phyloP scores from a whole-genome alignment of 2,797 vertebrate species.

The Chanos chanos region DNA sequence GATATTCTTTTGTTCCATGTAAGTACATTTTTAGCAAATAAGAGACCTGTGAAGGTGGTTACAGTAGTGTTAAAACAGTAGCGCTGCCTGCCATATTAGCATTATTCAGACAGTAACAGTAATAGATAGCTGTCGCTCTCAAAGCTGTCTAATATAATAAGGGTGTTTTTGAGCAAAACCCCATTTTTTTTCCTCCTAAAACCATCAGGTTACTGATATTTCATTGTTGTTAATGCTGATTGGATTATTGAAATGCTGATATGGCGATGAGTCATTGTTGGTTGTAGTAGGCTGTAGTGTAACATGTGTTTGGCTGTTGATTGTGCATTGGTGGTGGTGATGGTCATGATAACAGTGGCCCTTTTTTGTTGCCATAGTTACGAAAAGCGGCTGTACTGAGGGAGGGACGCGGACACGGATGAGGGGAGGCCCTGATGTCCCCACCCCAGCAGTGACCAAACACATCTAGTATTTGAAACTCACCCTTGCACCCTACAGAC shows the following conservation, averaged over 20 bases:
- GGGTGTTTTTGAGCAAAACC: too few relatives aligned
- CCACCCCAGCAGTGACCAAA: constrained; percentile 65
- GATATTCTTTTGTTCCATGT: constrained; percentile 78
- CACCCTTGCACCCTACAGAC: constrained; percentile 26
- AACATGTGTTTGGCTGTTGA: too few relatives aligned
- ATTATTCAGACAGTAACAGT: too few relatives aligned
- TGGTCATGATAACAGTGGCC: too few relatives aligned
- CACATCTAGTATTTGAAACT: constrained; percentile 53
- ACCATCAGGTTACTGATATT: too few relatives aligned
- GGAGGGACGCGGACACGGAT: constrained; percentile 35
- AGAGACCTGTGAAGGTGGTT: not conserved
- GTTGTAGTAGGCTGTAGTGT: not conserved
- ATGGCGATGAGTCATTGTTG: not conserved
- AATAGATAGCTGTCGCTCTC: too few relatives aligned
- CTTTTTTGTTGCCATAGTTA: constrained; percentile 68
- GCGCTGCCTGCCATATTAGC: too few relatives aligned
- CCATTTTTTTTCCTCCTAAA: too few relatives aligned
- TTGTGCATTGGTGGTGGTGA: not conserved
- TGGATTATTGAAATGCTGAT: not conserved
- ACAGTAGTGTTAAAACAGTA: not conserved
- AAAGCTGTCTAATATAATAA: too few relatives aligned
- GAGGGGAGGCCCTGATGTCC: constrained; percentile 41
- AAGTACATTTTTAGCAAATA: constrained; percentile 59
- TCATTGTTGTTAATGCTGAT: too few relatives aligned
- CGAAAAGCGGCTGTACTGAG: constrained; percentile 91